Evolutionary conservation across 2,888 invertebrate genomes (phyloP).

Genomic region (Baccha elongata): DNA sequence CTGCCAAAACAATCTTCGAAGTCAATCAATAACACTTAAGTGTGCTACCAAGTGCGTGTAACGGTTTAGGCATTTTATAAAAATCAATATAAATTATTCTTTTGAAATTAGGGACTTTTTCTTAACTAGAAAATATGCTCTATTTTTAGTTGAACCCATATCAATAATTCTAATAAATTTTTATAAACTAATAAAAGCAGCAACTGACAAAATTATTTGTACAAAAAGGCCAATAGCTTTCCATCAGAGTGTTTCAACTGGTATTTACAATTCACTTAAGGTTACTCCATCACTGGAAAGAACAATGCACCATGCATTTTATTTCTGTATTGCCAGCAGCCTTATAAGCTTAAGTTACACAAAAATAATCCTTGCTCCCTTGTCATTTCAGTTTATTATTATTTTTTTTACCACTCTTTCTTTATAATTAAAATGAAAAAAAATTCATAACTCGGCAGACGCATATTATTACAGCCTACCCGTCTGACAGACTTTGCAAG

Average conservation of each 20-base stretch:
- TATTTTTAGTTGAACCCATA: too few species aligned
- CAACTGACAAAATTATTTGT: neutral
- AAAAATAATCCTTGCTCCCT: conserved; percentile 37
- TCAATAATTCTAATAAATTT: too few species aligned
- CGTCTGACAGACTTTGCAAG: conserved; percentile 13
- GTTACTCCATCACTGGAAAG: neutral
- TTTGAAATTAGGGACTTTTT: too few species aligned
- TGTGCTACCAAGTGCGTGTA: conserved; percentile 1
- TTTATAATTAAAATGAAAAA: conserved; percentile 69
- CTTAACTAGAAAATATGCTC: too few species aligned
- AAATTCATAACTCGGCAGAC: conserved; percentile 56
- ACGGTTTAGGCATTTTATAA: too few species aligned
- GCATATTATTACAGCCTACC: neutral
- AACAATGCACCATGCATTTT: neutral
- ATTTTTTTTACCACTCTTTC: conserved; percentile 33
- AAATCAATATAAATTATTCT: conserved; percentile 1
- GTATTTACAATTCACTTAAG: conserved; percentile 11
- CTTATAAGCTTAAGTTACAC: conserved; percentile 27
- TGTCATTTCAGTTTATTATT: conserved; percentile 37
- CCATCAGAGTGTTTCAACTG: neutral
- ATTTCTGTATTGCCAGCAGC: conserved; percentile 6
- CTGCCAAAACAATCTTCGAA: conserved; percentile 8
- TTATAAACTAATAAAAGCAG: too few species aligned
- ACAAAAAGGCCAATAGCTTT: neutral
- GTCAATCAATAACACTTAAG: conserved; percentile 6